Evolutionary conservation across 2,797 vertebrate species (phyloP).

Genomic region (Rhynchonycteris naso): DNA sequence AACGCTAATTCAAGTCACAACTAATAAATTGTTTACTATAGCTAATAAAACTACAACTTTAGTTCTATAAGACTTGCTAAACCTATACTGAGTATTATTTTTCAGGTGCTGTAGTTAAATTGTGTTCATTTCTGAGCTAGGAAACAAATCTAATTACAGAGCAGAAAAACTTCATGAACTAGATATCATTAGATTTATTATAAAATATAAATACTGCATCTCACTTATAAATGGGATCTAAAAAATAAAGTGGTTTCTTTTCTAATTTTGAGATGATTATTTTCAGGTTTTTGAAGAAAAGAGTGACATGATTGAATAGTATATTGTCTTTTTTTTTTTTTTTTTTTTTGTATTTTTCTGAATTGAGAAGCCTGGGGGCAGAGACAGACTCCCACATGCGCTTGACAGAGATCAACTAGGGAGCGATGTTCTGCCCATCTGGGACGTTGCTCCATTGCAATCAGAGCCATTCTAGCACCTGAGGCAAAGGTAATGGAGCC

Average conservation of each 20-base stretch:
- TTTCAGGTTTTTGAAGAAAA: background rate
- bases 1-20: background rate
- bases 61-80: background rate
- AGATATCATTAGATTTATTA: background rate
- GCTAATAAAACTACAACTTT: background rate
- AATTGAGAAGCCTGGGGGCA: too few species aligned
- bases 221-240: background rate
- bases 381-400: too few species aligned
- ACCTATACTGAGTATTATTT: background rate
- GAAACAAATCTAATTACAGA: background rate
- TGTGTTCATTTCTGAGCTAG: background rate
- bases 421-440: too few species aligned
- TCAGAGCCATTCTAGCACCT: too few species aligned
- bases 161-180: background rate
- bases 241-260: background rate
- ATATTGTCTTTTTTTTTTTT: too few species aligned
- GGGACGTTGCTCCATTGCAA: too few species aligned
- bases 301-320: background rate
- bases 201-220: background rate
- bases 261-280: background rate
- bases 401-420: too few species aligned
- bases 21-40: too few species aligned
- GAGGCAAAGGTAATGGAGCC: too few species aligned
- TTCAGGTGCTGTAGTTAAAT: background rate
- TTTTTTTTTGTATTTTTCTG: too few species aligned